Evolutionary conservation across 2,888 invertebrate species (phyloP).

Genomic region (Leptothorax acervorum): DNA sequence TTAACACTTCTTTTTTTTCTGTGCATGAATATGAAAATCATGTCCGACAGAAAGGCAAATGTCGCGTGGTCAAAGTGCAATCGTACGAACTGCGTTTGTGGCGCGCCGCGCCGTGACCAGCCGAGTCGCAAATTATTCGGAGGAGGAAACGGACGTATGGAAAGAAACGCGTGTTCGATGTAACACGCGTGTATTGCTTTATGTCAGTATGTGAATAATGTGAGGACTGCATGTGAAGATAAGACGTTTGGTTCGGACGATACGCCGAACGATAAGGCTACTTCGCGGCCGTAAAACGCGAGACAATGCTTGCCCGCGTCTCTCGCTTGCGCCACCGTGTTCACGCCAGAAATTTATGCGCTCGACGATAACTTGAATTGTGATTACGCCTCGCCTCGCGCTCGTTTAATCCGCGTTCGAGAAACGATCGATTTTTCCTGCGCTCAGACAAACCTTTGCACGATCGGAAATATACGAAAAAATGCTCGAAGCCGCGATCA

Average conservation of each 20-base stretch:
- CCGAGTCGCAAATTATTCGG: neutral
- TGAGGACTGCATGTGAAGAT: neutral
- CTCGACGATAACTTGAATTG: constrained; percentile 18
- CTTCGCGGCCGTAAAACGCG: constrained; percentile 37
- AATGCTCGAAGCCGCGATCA: neutral
- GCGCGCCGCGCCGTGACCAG: neutral
- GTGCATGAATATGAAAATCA: neutral
- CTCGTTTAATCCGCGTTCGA: neutral
- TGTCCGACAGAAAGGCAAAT: neutral
- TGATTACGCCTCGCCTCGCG: neutral
- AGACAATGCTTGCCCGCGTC: constrained; percentile 12
- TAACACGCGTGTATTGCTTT: neutral
- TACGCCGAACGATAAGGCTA: constrained; percentile 29
- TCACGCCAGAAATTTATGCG: constrained; percentile 26
- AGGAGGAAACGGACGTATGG: neutral
- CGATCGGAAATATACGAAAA: constrained; percentile 4
- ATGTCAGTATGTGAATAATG: constrained; percentile 6
- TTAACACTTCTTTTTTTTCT: too few species aligned
- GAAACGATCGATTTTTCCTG: neutral
- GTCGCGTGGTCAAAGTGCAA: neutral
- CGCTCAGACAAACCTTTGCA: neutral
- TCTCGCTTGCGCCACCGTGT: neutral
- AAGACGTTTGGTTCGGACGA: neutral
- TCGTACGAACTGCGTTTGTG: neutral
- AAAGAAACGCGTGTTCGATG: neutral